Conservation (phyloP, 2,888 invertebrate species). For the Drosophila parthenogenetica region DNA sequence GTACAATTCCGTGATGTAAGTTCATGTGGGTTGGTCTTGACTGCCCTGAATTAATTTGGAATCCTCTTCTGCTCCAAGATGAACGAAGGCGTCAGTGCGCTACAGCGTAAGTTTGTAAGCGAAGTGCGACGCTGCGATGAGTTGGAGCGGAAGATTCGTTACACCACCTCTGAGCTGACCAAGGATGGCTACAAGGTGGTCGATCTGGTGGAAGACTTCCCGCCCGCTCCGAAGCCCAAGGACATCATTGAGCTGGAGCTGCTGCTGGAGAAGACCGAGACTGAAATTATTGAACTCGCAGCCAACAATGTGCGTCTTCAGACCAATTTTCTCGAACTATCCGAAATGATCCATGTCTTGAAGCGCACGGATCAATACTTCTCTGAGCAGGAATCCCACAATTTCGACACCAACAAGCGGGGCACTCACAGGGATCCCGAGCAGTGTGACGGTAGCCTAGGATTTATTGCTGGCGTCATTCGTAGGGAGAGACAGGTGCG, state of each 20-base stretch:
- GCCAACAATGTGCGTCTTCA: conserved; percentile 96
- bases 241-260: conserved; percentile 92
- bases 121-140: conserved; percentile 94
- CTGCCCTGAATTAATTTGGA: background rate
- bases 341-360: conserved; percentile 95
- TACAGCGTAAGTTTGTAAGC: conserved; percentile 93
- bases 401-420: conserved; percentile 86
- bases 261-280: conserved; percentile 97
- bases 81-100: conserved; percentile 91
- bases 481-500: conserved; percentile 87
- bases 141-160: conserved; percentile 92
- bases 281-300: conserved; percentile 96
- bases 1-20: conserved; percentile 98
- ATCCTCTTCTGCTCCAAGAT: conserved; percentile 85
- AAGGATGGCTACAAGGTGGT: conserved; percentile 91
- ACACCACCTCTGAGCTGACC: conserved; percentile 91
- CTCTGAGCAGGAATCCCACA: conserved; percentile 79
- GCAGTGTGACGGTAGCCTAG: conserved; percentile 83
- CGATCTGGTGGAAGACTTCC: conserved; percentile 88
- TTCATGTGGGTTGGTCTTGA: conserved; percentile 60
- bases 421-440: conserved; percentile 90
- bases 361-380: conserved; percentile 91
- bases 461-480: conserved; percentile 94
- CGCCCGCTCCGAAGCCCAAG: conserved; percentile 90
- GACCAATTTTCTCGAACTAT: conserved; percentile 95